Percentiles rank a stretch among this genome's conserved stretches.
phyloP scores from a whole-genome alignment of 2,888 invertebrate genomes.

The Caradrina clavipalpis region DNA sequence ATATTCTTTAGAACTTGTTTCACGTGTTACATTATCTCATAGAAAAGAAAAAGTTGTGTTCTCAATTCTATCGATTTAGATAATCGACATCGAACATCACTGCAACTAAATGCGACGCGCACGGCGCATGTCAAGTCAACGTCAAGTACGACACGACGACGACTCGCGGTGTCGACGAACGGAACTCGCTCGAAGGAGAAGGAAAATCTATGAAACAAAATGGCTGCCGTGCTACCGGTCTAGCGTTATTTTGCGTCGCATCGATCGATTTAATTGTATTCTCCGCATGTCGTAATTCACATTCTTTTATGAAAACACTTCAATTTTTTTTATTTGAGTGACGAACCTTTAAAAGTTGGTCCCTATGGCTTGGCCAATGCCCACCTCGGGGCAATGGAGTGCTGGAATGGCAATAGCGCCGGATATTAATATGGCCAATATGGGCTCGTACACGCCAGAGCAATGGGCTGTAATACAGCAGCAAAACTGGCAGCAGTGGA shows the following conservation, averaged over 20 bases:
- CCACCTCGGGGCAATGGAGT: slow-evolving; percentile 79
- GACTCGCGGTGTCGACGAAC: background rate
- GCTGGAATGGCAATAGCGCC: slow-evolving; percentile 75
- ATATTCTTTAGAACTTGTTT: background rate
- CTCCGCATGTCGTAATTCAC: background rate
- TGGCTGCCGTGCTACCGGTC: slow-evolving; percentile 52
- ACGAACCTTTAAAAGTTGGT: background rate
- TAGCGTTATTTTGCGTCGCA: slow-evolving; percentile 9
- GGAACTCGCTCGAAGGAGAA: background rate
- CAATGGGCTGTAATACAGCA: slow-evolving; percentile 93
- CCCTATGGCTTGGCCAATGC: slow-evolving; percentile 86
- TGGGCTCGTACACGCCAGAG: slow-evolving; percentile 91
- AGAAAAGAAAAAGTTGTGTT: background rate
- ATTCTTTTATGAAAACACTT: slow-evolving; percentile 10
- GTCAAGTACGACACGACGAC: slow-evolving; percentile 38
- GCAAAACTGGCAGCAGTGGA: slow-evolving; percentile 94
- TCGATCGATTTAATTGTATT: slow-evolving; percentile 21
- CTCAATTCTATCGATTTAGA: slow-evolving; percentile 15
- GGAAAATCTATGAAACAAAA: slow-evolving; percentile 49
- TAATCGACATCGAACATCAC: slow-evolving; percentile 50
- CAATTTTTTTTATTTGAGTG: slow-evolving; percentile 6
- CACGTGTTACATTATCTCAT: background rate
- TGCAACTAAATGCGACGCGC: slow-evolving; percentile 35
- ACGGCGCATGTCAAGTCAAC: slow-evolving; percentile 51
- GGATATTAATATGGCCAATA: slow-evolving; percentile 79